A percentile compares a stretch with the other conserved stretches of the same genome.
phyloP scores from a whole-genome alignment of 2,888 invertebrate species.

The Adelphocoris suturalis region DNA sequence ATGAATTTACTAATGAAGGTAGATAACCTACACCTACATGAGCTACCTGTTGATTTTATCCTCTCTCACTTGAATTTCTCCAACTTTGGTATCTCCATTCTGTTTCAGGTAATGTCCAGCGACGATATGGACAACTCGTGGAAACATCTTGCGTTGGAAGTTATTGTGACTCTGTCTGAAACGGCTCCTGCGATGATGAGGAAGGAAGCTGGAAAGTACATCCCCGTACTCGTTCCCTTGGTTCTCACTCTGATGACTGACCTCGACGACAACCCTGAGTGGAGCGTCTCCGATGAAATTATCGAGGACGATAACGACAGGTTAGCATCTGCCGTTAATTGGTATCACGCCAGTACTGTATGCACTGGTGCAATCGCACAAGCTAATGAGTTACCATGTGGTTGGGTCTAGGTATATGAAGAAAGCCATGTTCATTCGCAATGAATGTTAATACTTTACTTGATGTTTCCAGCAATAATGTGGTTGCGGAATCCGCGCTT shows the following conservation, averaged over 20 bases:
- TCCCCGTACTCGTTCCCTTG: conserved; percentile 89
- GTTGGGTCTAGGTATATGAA: too few relatives aligned
- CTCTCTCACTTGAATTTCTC: too few relatives aligned
- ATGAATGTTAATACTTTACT: conserved; percentile 22
- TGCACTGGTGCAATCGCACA: too few relatives aligned
- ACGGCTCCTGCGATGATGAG: conserved; percentile 97
- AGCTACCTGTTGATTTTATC: too few relatives aligned
- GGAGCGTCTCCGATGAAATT: conserved; percentile 92
- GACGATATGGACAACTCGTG: conserved; percentile 88
- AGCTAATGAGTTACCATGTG: too few relatives aligned
- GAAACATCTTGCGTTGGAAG: conserved; percentile 94
- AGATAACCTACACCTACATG: too few relatives aligned
- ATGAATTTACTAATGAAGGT: too few relatives aligned
- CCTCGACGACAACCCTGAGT: conserved; percentile 93
- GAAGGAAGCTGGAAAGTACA: conserved; percentile 91
- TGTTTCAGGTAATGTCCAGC: conserved; percentile 83
- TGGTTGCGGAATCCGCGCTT: conserved; percentile 96
- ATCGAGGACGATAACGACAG: conserved; percentile 95
- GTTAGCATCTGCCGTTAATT: conserved; percentile 77
- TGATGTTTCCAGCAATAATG: conserved; percentile 88
- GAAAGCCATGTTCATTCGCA: too few relatives aligned
- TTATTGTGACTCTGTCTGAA: conserved; percentile 91
- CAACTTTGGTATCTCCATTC: too few relatives aligned
- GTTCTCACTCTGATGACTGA: conserved; percentile 97
- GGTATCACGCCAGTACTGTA: too few relatives aligned